Evolutionary conservation across 2,888 invertebrate genomes (phyloP).

Genomic region (Drosophila mimica): DNA sequence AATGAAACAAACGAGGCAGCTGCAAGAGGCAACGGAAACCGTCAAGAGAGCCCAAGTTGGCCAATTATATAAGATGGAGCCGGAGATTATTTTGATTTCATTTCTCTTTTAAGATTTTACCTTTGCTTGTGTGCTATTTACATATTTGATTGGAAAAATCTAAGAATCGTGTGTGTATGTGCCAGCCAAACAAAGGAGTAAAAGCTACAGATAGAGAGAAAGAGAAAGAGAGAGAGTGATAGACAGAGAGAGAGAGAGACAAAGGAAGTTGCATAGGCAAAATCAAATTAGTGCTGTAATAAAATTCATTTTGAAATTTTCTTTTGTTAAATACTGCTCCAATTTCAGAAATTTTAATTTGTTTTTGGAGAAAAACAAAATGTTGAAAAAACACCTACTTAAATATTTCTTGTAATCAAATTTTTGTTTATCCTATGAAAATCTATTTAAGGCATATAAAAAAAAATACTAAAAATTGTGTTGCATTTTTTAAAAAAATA

Average conservation of each 20-base stretch:
- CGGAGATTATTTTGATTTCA: constrained; percentile 77
- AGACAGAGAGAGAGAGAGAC: neutral
- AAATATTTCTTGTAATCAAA: neutral
- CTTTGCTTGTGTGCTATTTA: constrained; percentile 58
- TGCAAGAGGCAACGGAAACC: neutral
- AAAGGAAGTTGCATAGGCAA: constrained; percentile 19
- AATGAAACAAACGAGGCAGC: constrained; percentile 1
- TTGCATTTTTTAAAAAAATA: neutral
- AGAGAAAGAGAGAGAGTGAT: neutral
- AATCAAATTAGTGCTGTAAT: constrained; percentile 71
- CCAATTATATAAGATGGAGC: constrained; percentile 64
- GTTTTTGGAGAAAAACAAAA: neutral
- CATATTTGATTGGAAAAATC: constrained; percentile 76
- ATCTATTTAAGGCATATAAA: neutral
- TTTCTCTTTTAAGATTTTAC: constrained; percentile 65
- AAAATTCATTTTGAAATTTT: constrained; percentile 65
- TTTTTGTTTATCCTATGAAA: neutral
- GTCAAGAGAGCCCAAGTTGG: constrained; percentile 26
- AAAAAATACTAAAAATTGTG: fast-evolving
- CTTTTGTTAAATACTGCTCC: constrained; percentile 23
- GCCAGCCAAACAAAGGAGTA: neutral
- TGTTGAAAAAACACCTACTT: neutral
- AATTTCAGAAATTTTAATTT: neutral
- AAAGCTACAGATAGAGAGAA: neutral
- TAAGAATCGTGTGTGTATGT: constrained; percentile 1